Percentiles rank a stretch among this genome's conserved stretches.
Evolutionary conservation across 2,797 vertebrate species (phyloP).

Genomic region (Percopsis omiscomaycus): DNA sequence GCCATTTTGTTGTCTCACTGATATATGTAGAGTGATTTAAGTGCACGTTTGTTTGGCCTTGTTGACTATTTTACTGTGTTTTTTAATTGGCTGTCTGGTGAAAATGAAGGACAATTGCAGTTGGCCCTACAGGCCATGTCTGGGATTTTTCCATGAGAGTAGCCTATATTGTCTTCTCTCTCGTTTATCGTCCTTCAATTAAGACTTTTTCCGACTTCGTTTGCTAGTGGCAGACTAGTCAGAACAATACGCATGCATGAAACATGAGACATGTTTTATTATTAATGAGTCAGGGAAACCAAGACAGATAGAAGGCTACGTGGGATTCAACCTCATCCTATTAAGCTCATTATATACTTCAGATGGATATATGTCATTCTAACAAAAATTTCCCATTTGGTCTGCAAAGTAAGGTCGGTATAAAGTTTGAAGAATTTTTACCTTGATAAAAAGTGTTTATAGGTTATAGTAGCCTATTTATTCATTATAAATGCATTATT

Average conservation of each 20-base stretch:
- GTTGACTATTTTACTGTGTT: neutral
- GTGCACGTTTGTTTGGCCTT: neutral
- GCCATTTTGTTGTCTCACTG: neutral
- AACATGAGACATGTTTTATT: constrained; percentile 57
- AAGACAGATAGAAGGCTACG: constrained; percentile 20
- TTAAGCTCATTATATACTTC: neutral
- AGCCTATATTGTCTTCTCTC: constrained; percentile 12
- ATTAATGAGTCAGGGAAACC: constrained; percentile 53
- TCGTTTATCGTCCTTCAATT: constrained; percentile 16
- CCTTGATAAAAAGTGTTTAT: no score
- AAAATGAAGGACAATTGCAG: constrained; percentile 31
- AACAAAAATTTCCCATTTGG: neutral
- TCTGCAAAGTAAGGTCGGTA: no score
- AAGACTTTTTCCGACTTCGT: constrained; percentile 31
- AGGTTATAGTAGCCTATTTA: neutral
- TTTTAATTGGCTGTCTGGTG: constrained; percentile 14
- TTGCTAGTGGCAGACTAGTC: constrained; percentile 20
- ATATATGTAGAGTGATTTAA: constrained; percentile 7
- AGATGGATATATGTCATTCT: no score
- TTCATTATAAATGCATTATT: neutral
- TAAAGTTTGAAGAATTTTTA: no score
- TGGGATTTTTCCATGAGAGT: constrained; percentile 26
- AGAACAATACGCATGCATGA: constrained; percentile 46
- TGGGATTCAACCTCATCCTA: constrained; percentile 16
- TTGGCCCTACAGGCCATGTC: neutral